Base-by-base conservation (phyloP, 2,888 invertebrate genomes). In the Cerastis leucographa region DNA sequence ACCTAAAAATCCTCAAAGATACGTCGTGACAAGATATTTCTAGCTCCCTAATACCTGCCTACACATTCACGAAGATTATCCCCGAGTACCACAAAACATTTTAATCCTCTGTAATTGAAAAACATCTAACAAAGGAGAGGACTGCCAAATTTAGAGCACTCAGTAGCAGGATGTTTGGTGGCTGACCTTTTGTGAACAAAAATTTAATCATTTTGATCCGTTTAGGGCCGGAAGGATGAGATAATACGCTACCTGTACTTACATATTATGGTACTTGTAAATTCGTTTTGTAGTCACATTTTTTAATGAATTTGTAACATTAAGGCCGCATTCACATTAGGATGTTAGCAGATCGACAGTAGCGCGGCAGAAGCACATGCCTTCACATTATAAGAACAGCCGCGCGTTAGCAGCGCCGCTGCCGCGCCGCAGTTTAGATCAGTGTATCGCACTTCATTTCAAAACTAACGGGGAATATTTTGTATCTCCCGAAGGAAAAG, bases 191-290 rank as follows among this genome's bases (percentile, higher is more conserved):
- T 86, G 84, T 89, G 89, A 87, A 91, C 90, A 91, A 88, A 84
- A 87, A 89, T 89, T 91, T 91, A 91, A 91, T 91, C 89, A 88
- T 88, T 89, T 74, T 85, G 78, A 87, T 85, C 91, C 88, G 89
- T 90, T 90, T 87, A 83, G 86, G 78, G 75, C 86, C 88, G 90
- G 91, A 91, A 85, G 85, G 84, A 85, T 83, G 85, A 84, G 84
- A 90, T 89, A 89, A 80, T 88, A 71, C 74, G 56, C 14, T 77
- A 80, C 78, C 84, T 87, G 82, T 76, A 76, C 17, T 51, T 61
- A 82, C 12, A n/a, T 76, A 40, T 29, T 66, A 62, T 61, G 35
- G n/a, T 59, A 75, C 76, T 69, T 40, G 42, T 72, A 44, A 69
- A 80, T 71, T 80, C n/a, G 44, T 62, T 71, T 66, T 69, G 51